Percentiles rank a stretch among this genome's conserved stretches.
Conservation (phyloP, 2,113 vertebrate species). For the Neodon shergylaensis region DNA sequence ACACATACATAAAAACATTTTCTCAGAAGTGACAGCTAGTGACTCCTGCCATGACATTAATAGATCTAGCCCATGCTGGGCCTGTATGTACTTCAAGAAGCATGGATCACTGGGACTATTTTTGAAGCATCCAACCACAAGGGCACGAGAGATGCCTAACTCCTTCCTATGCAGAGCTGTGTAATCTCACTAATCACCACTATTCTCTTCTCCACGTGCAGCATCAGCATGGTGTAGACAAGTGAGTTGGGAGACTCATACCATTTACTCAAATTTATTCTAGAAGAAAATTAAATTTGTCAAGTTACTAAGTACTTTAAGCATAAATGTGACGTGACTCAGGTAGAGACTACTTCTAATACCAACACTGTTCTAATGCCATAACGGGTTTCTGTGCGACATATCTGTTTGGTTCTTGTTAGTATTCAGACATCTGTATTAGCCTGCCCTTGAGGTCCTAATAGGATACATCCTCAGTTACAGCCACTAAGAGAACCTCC, state of each 20-base stretch:
- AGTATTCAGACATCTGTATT: no score
- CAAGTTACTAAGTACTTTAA: slow-evolving; percentile 34
- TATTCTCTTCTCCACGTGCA: neutral
- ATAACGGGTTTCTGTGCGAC: slow-evolving; percentile 66
- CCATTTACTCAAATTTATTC: slow-evolving; percentile 35
- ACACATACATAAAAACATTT: neutral
- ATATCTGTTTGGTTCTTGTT: slow-evolving; percentile 67
- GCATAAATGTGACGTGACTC: slow-evolving; percentile 50
- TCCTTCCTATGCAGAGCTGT: neutral
- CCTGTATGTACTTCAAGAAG: neutral
- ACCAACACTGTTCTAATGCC: slow-evolving; percentile 70
- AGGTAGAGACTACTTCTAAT: slow-evolving; percentile 56
- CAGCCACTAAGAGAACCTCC: no score
- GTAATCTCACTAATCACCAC: neutral
- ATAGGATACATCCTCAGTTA: no score
- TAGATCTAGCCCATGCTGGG: neutral
- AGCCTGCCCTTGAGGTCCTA: no score
- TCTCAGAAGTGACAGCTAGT: neutral
- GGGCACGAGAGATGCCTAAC: no score
- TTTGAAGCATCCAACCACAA: neutral
- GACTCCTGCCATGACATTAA: neutral
- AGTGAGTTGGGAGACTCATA: neutral
- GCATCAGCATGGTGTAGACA: neutral
- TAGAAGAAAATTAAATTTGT: slow-evolving; percentile 45
- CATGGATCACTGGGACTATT: neutral